Base-by-base conservation (phyloP, 1,140 invertebrate genomes). In the Planococcus citri region DNA sequence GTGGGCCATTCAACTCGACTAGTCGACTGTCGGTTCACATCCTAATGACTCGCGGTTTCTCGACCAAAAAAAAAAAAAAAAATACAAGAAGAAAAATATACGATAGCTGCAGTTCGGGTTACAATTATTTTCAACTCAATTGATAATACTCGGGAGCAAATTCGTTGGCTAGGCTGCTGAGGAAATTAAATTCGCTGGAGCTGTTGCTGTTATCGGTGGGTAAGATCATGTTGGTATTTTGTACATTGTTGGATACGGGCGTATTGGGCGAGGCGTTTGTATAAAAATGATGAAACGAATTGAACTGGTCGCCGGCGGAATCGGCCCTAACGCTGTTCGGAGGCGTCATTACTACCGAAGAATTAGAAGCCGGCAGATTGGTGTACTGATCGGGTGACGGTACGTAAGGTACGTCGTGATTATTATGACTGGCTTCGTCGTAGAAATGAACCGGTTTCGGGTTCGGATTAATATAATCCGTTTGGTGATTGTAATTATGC, bases 71-170 rank as follows among this genome's bases (percentile, higher is more conserved):
- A n/a, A n/a, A n/a, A n/a, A n/a, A n/a, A n/a, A n/a, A n/a, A n/a
- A n/a, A n/a, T n/a, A n/a, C n/a, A n/a, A n/a, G n/a, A n/a, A n/a
- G n/a, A n/a, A n/a, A n/a, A n/a, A n/a, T n/a, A n/a, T n/a, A n/a
- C n/a, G 29, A 33, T 33, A 33, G 4, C 29, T 6, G 29, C 29
- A 33, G 12, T 33, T 33, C 12, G 3, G 29, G n/a, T n/a, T 33
- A 33, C 4, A 10, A 17, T 67, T 20, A 60, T 68, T 73, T 75
- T 82, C 78, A 82, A 75, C 86, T 87, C 79, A 92, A 87, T 78
- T 90, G 89, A 80, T 94, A 94, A 77, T 94, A 94, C 77, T 94
- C 92, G 0, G 91, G 91, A 0, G 88, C 90, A 77, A 93, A 94
- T 75, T 94, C 91, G 78, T 92, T 93, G 69, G 91, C 90, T 74